Evolutionary conservation across 2,888 invertebrate genomes (phyloP), one percentile per base, ranked within the genome.

Genomic region (Gortyna flavago): DNA sequence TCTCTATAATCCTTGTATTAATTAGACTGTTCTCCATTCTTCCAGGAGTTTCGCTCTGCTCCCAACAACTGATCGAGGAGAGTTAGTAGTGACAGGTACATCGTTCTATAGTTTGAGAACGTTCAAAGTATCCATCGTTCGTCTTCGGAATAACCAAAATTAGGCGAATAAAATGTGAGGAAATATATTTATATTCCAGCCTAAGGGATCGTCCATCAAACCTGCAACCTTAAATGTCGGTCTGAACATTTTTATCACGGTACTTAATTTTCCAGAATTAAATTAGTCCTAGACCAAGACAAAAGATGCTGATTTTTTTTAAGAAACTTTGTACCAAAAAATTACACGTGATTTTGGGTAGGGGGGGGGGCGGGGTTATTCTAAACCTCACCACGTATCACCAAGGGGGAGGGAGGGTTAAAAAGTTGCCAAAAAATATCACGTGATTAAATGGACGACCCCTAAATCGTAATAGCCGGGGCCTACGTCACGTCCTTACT

Each of bases 21-120:
- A 79, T 41, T 18, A 32, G 1, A 41, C 1, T 25, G 25, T 62
- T 64, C 25, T 54, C 6, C 6, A 29, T 61, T 70, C 11, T 81
- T 66, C 4, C 80, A 82, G 85, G 67, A 54, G 1, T 18, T 21
- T 29, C n/a, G 41, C 48, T 38, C 29, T n/a, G 32, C 35, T 21
- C 32, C 11, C 35, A 8, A 38, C 61, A 67, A n/a, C 41, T 35
- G 69, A 66, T 21, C 70, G 32, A 35, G 35, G 51, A 62, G 44
- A 48, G 61, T 72, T 57, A 62, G 44, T 57, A 62, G 44, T 9
- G 6, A 54, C 11, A n/a, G 51, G 72, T 54, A 72, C 29, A 68
- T 29, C 13, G 29, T 48, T 44, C 21, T 57, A 74, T 66, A 57
- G 29, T 44, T 81, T 25, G 51, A 75, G 41, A 35, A 61, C 41